Percentiles rank a stretch among this genome's conserved stretches.
These are phyloP conservation scores for Amphipoea oculea DNA, from an alignment of 2,888 invertebrate genomes.

Conservation along the genomic window DNA sequence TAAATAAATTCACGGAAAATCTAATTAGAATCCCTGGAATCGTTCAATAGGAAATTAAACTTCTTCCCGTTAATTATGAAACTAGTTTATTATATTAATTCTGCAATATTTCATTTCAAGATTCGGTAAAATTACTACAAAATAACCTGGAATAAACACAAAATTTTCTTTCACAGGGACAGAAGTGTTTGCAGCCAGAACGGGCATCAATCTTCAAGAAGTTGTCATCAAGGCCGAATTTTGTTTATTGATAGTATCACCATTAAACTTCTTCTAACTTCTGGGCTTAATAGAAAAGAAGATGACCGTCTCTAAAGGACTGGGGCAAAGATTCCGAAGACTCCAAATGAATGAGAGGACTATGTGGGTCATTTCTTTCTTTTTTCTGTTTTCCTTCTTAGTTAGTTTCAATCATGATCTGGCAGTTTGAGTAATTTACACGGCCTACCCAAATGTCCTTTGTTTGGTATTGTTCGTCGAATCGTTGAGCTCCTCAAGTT, in stretches of 20 bases:
- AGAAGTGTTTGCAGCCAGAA: neutral
- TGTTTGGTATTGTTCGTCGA: too few relatives aligned
- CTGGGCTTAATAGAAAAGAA: neutral
- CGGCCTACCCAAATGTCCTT: too few relatives aligned
- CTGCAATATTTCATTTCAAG: neutral
- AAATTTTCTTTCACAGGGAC: neutral
- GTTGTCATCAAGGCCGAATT: neutral
- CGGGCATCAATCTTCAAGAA: neutral
- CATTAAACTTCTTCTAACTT: neutral
- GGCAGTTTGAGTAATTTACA: too few relatives aligned
- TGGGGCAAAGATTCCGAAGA: neutral
- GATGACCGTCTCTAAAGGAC: neutral
- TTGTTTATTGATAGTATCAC: neutral
- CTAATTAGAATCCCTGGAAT: constrained; percentile 66
- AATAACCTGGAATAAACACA: neutral
- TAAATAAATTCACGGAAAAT: constrained; percentile 43
- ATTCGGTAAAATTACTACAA: neutral
- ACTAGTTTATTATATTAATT: constrained; percentile 4
- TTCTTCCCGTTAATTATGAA: constrained; percentile 66
- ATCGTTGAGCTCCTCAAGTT: too few relatives aligned
- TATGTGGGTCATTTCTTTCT: too few relatives aligned
- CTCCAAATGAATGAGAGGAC: neutral
- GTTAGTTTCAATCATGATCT: too few relatives aligned
- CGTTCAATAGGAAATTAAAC: constrained; percentile 51
- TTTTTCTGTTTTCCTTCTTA: too few relatives aligned